Evolutionary conservation across 2,888 invertebrate species (phyloP).

Genomic region (Fissipunctia ypsillon): DNA sequence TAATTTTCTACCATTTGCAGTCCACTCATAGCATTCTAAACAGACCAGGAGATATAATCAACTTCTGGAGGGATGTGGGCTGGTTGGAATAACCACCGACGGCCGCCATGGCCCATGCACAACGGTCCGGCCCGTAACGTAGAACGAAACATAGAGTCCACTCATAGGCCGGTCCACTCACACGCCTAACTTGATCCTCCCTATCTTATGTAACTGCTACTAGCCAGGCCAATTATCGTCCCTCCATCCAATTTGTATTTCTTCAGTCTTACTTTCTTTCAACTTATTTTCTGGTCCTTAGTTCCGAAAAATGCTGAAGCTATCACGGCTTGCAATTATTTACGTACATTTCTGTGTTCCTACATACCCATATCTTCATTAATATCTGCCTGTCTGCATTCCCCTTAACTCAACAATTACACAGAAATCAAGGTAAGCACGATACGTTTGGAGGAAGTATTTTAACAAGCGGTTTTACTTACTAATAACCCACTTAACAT

Average conservation of each 20-base stretch:
- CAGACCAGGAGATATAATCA: no score
- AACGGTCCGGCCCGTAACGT: no score
- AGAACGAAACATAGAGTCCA: no score
- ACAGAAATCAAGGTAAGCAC: conserved; percentile 68
- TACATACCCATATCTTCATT: background rate
- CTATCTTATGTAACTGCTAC: no score
- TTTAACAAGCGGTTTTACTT: conserved; percentile 70
- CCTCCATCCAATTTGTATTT: no score
- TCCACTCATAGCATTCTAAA: no score
- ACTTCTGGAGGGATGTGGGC: no score
- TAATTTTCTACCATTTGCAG: background rate
- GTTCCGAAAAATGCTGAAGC: background rate
- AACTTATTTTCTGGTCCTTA: background rate
- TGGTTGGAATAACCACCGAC: no score
- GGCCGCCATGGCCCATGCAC: no score
- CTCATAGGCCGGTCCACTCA: background rate
- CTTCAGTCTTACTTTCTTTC: no score
- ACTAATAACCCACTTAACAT: conserved; percentile 69
- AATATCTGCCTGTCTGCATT: conserved; percentile 6
- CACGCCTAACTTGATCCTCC: background rate
- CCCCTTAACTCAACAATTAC: conserved; percentile 66
- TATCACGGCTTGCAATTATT: no score
- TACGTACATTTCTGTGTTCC: background rate
- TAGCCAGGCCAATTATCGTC: no score
- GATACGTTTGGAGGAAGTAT: conserved; percentile 66